phyloP scores from a whole-genome alignment of 2,888 invertebrate species.

The Crocallis elinguaria region DNA sequence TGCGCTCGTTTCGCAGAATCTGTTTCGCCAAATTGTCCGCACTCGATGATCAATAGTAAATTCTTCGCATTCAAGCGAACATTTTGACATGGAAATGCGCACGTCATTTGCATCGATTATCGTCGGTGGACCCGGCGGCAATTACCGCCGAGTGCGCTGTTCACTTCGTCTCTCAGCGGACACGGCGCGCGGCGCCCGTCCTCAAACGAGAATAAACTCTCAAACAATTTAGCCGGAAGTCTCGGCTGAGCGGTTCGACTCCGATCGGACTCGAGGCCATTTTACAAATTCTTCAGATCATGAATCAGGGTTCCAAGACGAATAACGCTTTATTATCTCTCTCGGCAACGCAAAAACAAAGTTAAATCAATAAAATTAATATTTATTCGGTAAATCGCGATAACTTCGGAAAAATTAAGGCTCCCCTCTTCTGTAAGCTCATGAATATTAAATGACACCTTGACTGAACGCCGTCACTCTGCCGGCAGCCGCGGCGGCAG shows the following conservation, averaged over 20 bases:
- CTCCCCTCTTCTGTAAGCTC: constrained; percentile 15
- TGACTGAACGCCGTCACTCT: constrained; percentile 9
- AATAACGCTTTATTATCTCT: not conserved
- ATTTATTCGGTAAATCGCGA: constrained; percentile 9
- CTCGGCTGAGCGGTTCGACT: not conserved
- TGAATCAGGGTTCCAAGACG: not conserved
- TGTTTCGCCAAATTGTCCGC: constrained; percentile 10
- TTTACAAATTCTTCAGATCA: not conserved
- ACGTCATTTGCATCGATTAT: constrained; percentile 11
- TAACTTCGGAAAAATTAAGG: constrained; percentile 15
- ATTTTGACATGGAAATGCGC: not conserved
- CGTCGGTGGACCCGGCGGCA: constrained; percentile 1
- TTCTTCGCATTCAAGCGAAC: constrained; percentile 5
- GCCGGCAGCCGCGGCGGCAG: not conserved
- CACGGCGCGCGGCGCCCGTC: not conserved
- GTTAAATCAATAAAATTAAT: constrained; percentile 15
- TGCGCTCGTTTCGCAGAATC: constrained; percentile 11
- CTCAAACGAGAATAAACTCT: not conserved
- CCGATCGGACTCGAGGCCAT: not conserved
- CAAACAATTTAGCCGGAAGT: not conserved
- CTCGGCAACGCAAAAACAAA: constrained; percentile 6
- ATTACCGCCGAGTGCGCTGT: not conserved
- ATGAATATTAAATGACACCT: constrained; percentile 20
- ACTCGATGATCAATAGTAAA: constrained; percentile 5
- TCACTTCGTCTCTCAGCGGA: not conserved